A percentile compares a stretch with the other conserved stretches of the same genome.
Conservation (phyloP, 2,113 vertebrate genomes). For the Sander vitreus region DNA sequence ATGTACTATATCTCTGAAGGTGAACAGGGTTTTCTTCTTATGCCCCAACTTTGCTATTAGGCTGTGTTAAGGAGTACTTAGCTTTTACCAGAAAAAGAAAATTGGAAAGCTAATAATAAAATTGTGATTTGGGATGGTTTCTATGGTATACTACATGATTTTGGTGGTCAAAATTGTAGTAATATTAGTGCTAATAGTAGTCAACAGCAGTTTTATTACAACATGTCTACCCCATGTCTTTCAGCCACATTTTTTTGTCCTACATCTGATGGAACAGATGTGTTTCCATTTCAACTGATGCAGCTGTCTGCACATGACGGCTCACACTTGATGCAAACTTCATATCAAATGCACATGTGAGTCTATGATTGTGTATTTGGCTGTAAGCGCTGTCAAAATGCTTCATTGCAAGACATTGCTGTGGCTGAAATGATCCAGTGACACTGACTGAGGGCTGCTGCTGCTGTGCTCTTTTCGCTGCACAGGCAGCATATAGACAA, state of each 20-base stretch:
- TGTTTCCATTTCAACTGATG: neutral
- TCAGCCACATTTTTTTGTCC: neutral
- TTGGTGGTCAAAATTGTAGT: neutral
- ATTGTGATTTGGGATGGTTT: neutral
- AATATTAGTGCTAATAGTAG: neutral
- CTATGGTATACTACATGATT: no score
- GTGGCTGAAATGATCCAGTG: conserved; percentile 16
- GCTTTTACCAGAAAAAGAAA: neutral
- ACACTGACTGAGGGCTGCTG: conserved; percentile 22
- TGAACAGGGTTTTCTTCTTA: neutral
- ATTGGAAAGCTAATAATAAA: neutral
- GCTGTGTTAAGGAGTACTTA: neutral
- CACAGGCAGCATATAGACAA: conserved; percentile 10
- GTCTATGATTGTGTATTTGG: neutral
- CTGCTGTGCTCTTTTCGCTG: conserved; percentile 9
- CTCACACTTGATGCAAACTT: conserved; percentile 4
- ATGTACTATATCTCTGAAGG: conserved; percentile 3
- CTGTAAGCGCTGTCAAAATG: neutral
- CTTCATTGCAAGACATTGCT: neutral
- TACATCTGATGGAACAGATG: neutral
- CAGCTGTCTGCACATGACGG: neutral
- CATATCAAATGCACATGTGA: neutral
- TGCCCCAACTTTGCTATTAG: neutral
- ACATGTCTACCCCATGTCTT: neutral
- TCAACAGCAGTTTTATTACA: neutral